Evolutionary conservation across 2,797 vertebrate genomes (phyloP).

Genomic region (Linurgus olivaceus): DNA sequence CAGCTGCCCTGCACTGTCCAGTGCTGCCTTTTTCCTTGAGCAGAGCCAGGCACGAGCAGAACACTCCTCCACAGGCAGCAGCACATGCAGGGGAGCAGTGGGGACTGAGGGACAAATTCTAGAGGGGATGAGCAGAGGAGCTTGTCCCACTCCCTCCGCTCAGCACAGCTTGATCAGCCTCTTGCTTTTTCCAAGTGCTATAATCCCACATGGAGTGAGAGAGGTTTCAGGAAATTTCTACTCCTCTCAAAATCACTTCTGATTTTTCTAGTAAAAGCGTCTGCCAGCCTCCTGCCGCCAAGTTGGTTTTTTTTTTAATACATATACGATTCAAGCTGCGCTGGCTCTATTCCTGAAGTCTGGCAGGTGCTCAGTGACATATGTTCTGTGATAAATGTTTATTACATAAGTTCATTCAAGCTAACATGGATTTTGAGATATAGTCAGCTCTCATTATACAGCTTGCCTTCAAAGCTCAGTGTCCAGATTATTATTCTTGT

Average conservation of each 20-base stretch:
- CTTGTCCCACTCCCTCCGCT: fast-evolving
- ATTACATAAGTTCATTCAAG: constrained; percentile 74
- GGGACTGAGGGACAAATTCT: not conserved
- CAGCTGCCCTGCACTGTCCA: not conserved
- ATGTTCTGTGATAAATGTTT: constrained; percentile 74
- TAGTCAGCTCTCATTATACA: constrained; percentile 57
- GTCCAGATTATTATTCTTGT: constrained; percentile 48
- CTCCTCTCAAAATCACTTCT: constrained; percentile 71
- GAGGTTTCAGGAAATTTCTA: constrained; percentile 62
- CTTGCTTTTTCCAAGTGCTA: constrained; percentile 1
- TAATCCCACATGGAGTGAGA: constrained; percentile 18
- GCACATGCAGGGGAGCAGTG: fast-evolving
- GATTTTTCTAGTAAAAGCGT: constrained; percentile 75
- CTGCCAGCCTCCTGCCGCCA: constrained; percentile 69
- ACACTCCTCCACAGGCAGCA: fast-evolving
- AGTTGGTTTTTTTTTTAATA: constrained; percentile 53
- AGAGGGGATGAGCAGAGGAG: not conserved
- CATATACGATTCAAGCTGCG: constrained; percentile 68
- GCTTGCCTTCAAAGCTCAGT: constrained; percentile 58
- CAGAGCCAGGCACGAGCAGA: not conserved
- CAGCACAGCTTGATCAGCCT: not conserved
- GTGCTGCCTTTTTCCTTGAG: not conserved
- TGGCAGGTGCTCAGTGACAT: constrained; percentile 72
- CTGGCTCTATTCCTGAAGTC: constrained; percentile 65
- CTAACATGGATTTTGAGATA: constrained; percentile 69